Conservation (phyloP, 2,797 vertebrate genomes). For the Emydoidea blandingii region DNA sequence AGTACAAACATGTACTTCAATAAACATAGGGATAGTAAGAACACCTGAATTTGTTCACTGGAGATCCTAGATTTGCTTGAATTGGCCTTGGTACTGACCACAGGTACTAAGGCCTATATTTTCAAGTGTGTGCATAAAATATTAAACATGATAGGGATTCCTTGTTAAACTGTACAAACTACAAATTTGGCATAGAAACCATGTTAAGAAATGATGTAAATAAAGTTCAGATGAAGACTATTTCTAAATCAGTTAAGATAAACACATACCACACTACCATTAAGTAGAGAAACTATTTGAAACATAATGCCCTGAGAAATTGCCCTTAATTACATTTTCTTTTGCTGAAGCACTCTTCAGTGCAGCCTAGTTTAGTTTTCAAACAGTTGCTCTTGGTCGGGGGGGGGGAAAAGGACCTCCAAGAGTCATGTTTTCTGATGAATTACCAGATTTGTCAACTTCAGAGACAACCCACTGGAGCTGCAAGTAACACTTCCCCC, state of each 20-base stretch:
- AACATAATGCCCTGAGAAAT: not conserved
- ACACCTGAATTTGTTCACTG: not conserved
- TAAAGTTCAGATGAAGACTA: not conserved
- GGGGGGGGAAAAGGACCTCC: not conserved
- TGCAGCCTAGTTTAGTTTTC: not conserved
- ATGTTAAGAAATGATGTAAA: not conserved
- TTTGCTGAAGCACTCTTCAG: not conserved
- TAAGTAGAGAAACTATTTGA: not conserved
- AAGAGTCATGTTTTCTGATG: conserved; percentile 55
- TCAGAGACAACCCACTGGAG: conserved; percentile 93
- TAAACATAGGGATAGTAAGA: not conserved
- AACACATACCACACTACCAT: not conserved
- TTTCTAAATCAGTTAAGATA: not conserved
- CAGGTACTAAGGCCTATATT: not conserved
- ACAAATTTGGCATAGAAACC: not conserved
- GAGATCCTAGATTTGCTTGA: not conserved
- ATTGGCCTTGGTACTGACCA: not conserved
- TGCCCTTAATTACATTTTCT: not conserved
- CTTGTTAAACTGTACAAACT: not conserved
- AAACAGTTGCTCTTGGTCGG: not conserved
- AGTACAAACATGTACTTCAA: not conserved
- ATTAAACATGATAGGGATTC: not conserved
- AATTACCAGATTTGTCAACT: conserved; percentile 94
- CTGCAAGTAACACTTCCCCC: conserved; percentile 85
- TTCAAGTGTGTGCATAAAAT: not conserved